These are phyloP conservation scores for Agrochola lota DNA, from an alignment of 2,888 invertebrate species.

Conservation along the genomic window DNA sequence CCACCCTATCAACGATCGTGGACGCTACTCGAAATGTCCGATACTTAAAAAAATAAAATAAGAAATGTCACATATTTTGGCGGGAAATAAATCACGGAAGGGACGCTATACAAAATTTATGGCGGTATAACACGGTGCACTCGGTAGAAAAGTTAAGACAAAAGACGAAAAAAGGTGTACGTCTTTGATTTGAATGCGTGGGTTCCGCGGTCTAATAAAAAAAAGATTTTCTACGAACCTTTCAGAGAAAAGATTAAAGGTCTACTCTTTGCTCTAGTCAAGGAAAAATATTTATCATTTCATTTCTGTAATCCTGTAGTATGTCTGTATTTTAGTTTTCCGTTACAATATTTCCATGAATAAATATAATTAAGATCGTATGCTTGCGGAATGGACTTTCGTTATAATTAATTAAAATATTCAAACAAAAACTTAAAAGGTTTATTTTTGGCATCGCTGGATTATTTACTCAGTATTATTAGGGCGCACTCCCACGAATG, in stretches of 20 bases:
- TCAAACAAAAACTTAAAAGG: neutral
- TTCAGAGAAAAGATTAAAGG: neutral
- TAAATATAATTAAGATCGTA: neutral
- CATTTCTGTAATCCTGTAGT: neutral
- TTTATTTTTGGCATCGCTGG: neutral
- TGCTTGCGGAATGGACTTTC: neutral
- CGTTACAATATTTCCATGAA: neutral
- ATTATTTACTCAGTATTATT: neutral
- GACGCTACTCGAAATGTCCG: slow-evolving; percentile 88
- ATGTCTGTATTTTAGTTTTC: neutral
- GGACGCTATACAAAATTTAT: slow-evolving; percentile 89
- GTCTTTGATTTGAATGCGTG: slow-evolving; percentile 42
- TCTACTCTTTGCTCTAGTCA: neutral
- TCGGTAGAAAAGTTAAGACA: slow-evolving; percentile 81
- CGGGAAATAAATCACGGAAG: slow-evolving; percentile 89
- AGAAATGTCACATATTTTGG: slow-evolving; percentile 87
- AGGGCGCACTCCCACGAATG: neutral
- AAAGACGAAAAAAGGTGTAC: slow-evolving; percentile 73
- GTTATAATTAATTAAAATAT: slow-evolving; percentile 3
- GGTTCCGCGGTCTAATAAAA: slow-evolving; percentile 66
- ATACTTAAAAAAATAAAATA: slow-evolving; percentile 83
- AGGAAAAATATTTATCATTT: neutral
- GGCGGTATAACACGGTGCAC: slow-evolving; percentile 82
- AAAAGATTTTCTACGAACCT: slow-evolving; percentile 3
- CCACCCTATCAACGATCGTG: slow-evolving; percentile 88